Evolutionary conservation across 2,797 vertebrate species (phyloP), one percentile per base, ranked within the genome.

Genomic region (Denticeps clupeoides): DNA sequence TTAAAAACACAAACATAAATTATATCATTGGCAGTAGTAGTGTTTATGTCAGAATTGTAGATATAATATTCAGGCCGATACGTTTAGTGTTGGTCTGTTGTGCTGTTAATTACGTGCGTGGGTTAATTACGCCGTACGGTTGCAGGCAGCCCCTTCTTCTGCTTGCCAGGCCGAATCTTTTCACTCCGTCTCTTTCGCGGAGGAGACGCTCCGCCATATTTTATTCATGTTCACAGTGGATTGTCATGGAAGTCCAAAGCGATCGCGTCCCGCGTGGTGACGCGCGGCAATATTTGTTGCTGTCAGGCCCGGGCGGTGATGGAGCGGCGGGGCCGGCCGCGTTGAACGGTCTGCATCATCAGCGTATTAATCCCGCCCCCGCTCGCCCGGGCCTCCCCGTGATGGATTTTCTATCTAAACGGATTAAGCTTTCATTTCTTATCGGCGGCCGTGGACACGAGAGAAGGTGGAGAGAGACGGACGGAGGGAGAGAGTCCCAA

Each of bases 341-440:
- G 31, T 53, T 75, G 75, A 82, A 79, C 65, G 74, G 77, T 79
- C 67, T 75, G 60, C 75, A 68, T 68, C 60, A 67, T 77, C 75
- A 80, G 72, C 62, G 69, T 70, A 78, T 75, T 80, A 81, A 79
- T 78, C 72, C 68, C 60, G 27, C n/a, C 26, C 3, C 25, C 13
- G 46, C 13, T 23, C 1, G 12, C 21, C 21, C 12, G 31, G 2
- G 15, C 9, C n/a, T 13, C 21, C n/a, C 4, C 60, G 50, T 62
- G 62, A 77, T 79, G 68, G 73, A 76, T 80, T 80, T 84, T 74
- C 72, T 66, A 68, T 82, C 75, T 68, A 70, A 80, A 78, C 56
- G 65, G 72, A 80, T 84, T 80, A 80, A 62, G 64, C 67, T 67
- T 73, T 74, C 58, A 79, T 83, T 77, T 74, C 59, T 70, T 77